phyloP scores from a whole-genome alignment of 2,888 invertebrate genomes.

The Smittia aterrima region DNA sequence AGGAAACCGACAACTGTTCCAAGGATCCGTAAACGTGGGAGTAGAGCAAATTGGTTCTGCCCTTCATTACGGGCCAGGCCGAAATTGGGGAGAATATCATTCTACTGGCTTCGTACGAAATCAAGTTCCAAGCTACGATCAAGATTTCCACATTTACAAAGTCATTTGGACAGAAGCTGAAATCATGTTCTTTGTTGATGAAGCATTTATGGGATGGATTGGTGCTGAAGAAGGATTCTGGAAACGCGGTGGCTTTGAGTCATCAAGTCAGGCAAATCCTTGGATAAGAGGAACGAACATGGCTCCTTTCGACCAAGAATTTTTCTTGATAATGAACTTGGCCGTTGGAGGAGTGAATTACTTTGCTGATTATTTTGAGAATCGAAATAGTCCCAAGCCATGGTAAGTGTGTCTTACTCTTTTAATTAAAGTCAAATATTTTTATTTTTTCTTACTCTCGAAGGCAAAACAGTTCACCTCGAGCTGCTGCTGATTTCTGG shows the following conservation, averaged over 20 bases:
- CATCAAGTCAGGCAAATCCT: constrained; percentile 56
- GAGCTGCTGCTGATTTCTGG: constrained; percentile 65
- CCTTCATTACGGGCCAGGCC: constrained; percentile 64
- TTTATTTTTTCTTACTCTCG: no score
- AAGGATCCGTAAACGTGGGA: constrained; percentile 57
- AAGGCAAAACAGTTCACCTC: constrained; percentile 43
- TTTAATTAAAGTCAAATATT: no score
- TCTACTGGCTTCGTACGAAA: background rate
- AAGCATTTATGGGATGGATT: constrained; percentile 56
- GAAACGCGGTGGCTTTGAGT: constrained; percentile 60
- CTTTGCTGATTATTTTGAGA: constrained; percentile 57
- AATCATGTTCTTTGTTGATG: constrained; percentile 53
- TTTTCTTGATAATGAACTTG: constrained; percentile 64
- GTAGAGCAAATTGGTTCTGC: constrained; percentile 61
- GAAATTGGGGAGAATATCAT: constrained; percentile 4
- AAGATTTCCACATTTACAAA: constrained; percentile 63
- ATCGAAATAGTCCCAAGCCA: background rate
- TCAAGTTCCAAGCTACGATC: constrained; percentile 54
- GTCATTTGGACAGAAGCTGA: constrained; percentile 65
- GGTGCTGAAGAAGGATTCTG: constrained; percentile 63
- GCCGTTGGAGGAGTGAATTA: constrained; percentile 65
- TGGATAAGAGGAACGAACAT: constrained; percentile 59
- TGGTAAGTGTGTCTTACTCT: no score
- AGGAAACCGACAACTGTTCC: constrained; percentile 50
- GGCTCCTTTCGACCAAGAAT: constrained; percentile 69